Evolutionary conservation across 2,113 vertebrate species (phyloP).

Genomic region (Salvator merianae): DNA sequence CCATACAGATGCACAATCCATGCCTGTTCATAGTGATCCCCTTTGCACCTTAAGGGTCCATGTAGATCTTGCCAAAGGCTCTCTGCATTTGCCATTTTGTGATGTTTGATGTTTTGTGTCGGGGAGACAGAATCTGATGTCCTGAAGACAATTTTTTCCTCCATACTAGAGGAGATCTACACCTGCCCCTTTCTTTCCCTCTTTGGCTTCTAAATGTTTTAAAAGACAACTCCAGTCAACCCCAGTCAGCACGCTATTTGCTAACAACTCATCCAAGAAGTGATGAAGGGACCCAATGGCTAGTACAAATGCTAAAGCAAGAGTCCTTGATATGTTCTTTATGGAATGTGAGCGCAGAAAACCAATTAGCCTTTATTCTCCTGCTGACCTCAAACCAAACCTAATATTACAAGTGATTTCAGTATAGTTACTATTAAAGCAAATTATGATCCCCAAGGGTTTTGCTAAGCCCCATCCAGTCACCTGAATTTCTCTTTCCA

Average conservation of each 20-base stretch:
- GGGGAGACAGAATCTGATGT: not conserved
- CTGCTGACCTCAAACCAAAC: not conserved
- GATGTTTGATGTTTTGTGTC: not conserved
- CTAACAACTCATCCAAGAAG: no score
- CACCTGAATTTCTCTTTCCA: not conserved
- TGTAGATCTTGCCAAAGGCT: no score
- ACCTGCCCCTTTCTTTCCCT: not conserved
- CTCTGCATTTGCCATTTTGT: no score
- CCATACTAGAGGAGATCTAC: not conserved
- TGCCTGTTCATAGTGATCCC: no score
- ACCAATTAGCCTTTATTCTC: not conserved
- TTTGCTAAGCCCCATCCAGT: not conserved
- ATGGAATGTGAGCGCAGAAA: not conserved
- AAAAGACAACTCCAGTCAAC: no score
- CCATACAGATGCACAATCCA: no score
- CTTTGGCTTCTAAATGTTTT: no score
- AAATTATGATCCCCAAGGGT: not conserved
- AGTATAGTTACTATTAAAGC: not conserved
- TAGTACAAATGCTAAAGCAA: not conserved
- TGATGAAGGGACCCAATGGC: not conserved
- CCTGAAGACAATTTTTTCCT: not conserved
- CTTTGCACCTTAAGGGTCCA: no score
- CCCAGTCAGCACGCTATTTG: no score
- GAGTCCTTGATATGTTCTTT: not conserved
- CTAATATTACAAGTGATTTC: not conserved